Conservation (phyloP, 2,888 invertebrate genomes). For the Nephrotoma flavescens region DNA sequence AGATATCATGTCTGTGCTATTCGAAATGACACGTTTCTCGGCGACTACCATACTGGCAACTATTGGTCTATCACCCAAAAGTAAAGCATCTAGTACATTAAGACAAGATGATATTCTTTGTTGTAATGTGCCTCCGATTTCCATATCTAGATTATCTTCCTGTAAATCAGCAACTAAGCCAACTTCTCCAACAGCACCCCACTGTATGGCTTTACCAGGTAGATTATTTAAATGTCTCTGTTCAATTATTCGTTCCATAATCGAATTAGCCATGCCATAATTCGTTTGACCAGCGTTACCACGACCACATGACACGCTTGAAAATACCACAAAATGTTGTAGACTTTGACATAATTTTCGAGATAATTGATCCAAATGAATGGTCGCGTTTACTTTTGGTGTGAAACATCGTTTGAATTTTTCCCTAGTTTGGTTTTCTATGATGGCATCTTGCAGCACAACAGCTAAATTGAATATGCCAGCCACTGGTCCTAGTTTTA, state of each 20-base stretch:
- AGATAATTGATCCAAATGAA: conserved; percentile 36
- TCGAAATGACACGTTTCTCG: conserved; percentile 52
- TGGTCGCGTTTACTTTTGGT: conserved; percentile 72
- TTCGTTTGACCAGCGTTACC: conserved; percentile 87
- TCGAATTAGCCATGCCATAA: conserved; percentile 47
- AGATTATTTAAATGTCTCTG: conserved; percentile 49
- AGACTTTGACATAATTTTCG: conserved; percentile 38
- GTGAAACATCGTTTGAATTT: conserved; percentile 50
- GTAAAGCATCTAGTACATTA: conserved; percentile 52
- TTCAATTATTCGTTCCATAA: conserved; percentile 59
- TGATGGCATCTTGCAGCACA: conserved; percentile 55
- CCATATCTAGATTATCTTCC: no score
- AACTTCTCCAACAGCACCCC: conserved; percentile 86
- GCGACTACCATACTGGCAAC: conserved; percentile 79
- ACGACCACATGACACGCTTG: conserved; percentile 33
- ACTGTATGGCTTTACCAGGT: conserved; percentile 74
- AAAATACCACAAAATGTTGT: conserved; percentile 76
- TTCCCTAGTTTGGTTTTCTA: conserved; percentile 31
- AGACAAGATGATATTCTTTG: conserved; percentile 49
- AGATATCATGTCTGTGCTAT: conserved; percentile 53
- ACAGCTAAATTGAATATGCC: conserved; percentile 87
- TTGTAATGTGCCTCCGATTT: no score
- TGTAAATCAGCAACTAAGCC: conserved; percentile 36
- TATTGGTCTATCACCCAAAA: conserved; percentile 52
- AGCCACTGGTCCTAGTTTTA: conserved; percentile 50